Conservation (phyloP, 2,113 vertebrate genomes). For the Canis aureus region DNA sequence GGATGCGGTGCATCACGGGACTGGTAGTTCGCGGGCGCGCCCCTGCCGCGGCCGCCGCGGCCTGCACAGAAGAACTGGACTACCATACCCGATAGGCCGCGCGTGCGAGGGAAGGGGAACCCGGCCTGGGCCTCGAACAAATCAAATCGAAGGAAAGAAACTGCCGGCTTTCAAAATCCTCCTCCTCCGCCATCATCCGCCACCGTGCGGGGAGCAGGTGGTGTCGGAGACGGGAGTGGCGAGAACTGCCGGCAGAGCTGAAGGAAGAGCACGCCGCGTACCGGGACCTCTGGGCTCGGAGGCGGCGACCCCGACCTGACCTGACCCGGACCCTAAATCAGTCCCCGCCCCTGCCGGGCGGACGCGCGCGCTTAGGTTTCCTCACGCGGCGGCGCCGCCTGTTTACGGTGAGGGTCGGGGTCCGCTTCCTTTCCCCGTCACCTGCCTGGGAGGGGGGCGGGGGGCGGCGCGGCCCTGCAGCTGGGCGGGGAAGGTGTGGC, state of each 20-base stretch:
- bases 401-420: slow-evolving; percentile 49
- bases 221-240: neutral
- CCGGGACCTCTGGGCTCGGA: neutral
- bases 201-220: slow-evolving; percentile 72
- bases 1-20: neutral
- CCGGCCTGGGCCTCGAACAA: slow-evolving; percentile 73
- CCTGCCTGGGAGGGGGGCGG: neutral
- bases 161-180: slow-evolving; percentile 90
- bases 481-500: neutral
- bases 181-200: slow-evolving; percentile 85
- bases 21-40: neutral
- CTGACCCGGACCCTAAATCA: neutral
- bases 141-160: slow-evolving; percentile 83
- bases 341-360: neutral
- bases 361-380: neutral
- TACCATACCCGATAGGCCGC: slow-evolving; percentile 52
- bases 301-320: neutral
- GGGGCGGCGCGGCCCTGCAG: neutral
- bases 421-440: slow-evolving; percentile 37
- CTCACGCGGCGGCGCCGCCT: slow-evolving; percentile 52
- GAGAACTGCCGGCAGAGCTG: neutral
- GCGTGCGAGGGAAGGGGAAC: neutral
- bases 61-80: neutral
- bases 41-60: accelerated
- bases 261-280: neutral